Evolutionary conservation across 2,888 invertebrate genomes (phyloP), one percentile per base, ranked within the genome.

Genomic region (Julus scandinavius): DNA sequence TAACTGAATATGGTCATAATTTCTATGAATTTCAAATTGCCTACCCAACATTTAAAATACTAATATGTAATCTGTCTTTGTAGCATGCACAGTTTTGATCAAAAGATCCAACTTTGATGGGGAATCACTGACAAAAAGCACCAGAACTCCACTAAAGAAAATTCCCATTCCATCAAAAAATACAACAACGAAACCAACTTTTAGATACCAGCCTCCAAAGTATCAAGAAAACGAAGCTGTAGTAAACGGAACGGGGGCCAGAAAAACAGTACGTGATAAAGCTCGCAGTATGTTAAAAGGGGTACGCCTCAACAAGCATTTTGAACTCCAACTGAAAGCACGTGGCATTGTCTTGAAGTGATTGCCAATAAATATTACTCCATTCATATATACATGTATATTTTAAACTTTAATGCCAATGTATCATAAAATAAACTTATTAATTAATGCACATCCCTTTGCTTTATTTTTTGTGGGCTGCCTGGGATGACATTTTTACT

Each of bases 401-500:
- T 17, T 58, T 17, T 17, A 5, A 1, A 17, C 17, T 17, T 17
- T 58, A 58, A 58, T 29, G 58, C 17, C 58, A 13, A 13, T 58
- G 58, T 58, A 58, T 58, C 58, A 58, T 58, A 58, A 58, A 58
- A 58, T 58, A 58, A 58, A 58, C 58, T 58, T 58, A 6, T 58
- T 17, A 17, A 58, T 15, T 58, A 58, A 58, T 58, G 58, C 2
- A 17, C 58, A 58, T 5, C 15, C 5, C 50, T 58, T 58, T 2
- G 17, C 17, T 58, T 58, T 17, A 58, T 17, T 58, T 58, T 17
- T 58, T 58, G 58, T 58, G 63, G 63, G 20, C 63, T 63, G n/a
- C 20, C 20, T 63, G 63, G 20, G 63, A 63, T 5, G 63, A 63
- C 80, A 99, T 93, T 93, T 99, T 99, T 0, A 99, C 98, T 93